phyloP scores from a whole-genome alignment of 2,888 invertebrate species.

The Lepetodrilus schrolli region DNA sequence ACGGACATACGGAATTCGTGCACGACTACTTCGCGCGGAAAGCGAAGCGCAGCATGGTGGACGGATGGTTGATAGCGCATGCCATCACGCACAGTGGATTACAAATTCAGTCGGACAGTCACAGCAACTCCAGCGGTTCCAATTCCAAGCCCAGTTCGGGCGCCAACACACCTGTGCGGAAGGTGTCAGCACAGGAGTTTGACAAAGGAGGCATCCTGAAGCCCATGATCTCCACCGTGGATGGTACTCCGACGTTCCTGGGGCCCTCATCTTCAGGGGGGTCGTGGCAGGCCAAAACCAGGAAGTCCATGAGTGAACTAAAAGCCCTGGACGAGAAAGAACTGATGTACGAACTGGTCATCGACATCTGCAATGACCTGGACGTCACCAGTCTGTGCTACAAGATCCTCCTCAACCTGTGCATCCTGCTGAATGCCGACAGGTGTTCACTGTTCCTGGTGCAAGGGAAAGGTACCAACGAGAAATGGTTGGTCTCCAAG shows the following conservation, averaged over 20 bases:
- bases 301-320: conserved; percentile 78
- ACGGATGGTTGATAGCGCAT: conserved; percentile 87
- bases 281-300: conserved; percentile 77
- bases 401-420: conserved; percentile 74
- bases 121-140: conserved; percentile 64
- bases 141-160: conserved; percentile 80
- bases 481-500: conserved; percentile 79
- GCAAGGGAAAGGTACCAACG: conserved; percentile 75
- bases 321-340: conserved; percentile 73
- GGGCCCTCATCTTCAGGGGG: conserved; percentile 58
- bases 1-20: conserved; percentile 96
- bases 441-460: conserved; percentile 74
- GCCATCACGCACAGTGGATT: conserved; percentile 64
- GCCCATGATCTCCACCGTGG: conserved; percentile 90
- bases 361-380: conserved; percentile 74
- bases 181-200: conserved; percentile 96
- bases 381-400: conserved; percentile 73
- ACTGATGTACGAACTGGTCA: conserved; percentile 74
- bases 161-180: conserved; percentile 93
- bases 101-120: conserved; percentile 47
- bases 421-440: conserved; percentile 73
- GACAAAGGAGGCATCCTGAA: conserved; percentile 92
- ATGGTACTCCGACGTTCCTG: conserved; percentile 94
- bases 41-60: conserved; percentile 92
- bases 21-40: conserved; percentile 94